Conservation (phyloP, 2,797 vertebrate species). For the Taeniopygia guttata region DNA sequence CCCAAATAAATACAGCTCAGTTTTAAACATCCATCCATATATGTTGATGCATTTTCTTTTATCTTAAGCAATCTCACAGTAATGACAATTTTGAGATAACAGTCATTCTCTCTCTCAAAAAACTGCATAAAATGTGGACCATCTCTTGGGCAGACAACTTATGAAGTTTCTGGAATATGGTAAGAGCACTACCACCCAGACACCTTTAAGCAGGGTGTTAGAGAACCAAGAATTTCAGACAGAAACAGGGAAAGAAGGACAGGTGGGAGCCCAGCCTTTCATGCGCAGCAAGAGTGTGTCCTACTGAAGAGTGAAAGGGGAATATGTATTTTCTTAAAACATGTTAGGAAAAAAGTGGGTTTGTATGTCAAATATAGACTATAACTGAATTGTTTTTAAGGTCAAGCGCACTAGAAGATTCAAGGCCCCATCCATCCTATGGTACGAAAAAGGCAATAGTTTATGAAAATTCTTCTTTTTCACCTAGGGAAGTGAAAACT, state of each 20-base stretch:
- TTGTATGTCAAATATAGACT: background rate
- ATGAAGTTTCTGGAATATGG: background rate
- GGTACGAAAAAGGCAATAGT: background rate
- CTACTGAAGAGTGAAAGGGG: background rate
- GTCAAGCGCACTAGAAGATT: background rate
- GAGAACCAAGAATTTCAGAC: background rate
- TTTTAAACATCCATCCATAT: background rate
- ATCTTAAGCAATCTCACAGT: background rate
- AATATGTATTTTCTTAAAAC: background rate
- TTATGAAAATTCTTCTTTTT: background rate
- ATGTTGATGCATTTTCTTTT: background rate
- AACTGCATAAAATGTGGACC: background rate
- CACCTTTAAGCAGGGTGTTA: background rate
- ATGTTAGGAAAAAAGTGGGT: background rate
- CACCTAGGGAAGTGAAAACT: background rate
- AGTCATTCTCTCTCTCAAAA: background rate
- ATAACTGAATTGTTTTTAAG: background rate
- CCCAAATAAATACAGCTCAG: background rate
- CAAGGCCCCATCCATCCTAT: background rate
- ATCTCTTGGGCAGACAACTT: background rate
- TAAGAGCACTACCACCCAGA: fast-evolving
- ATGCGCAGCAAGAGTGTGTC: background rate
- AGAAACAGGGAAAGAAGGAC: background rate
- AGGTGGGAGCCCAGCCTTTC: background rate
- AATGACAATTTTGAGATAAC: background rate